Conservation (phyloP, 2,113 vertebrate genomes). For the Tylochromis polylepis region DNA sequence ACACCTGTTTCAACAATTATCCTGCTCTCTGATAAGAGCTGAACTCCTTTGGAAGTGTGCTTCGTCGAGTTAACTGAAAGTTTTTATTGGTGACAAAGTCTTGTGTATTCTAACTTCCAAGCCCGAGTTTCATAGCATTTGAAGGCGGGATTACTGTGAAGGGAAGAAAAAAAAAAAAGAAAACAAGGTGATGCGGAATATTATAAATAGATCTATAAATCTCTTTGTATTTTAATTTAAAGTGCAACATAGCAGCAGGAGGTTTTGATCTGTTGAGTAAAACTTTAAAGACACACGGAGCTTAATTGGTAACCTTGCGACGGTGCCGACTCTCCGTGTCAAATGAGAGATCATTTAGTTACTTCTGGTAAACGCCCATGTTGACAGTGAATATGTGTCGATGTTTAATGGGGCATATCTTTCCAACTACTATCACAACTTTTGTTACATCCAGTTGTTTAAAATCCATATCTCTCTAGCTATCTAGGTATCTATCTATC, state of each 20-base stretch:
- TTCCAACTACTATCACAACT: not conserved
- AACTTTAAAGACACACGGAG: constrained; percentile 13
- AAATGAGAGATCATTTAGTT: constrained; percentile 30
- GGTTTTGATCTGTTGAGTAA: constrained; percentile 27
- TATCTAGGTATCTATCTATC: not conserved
- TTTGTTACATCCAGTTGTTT: not conserved
- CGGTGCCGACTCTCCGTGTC: constrained; percentile 4
- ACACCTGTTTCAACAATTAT: constrained; percentile 75
- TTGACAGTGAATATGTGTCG: constrained; percentile 17
- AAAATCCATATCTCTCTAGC: not conserved
- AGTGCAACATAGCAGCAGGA: constrained; percentile 30
- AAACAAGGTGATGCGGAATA: constrained; percentile 26
- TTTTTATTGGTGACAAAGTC: constrained; percentile 61
- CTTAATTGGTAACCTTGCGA: constrained; percentile 57
- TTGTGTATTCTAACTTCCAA: constrained; percentile 63
- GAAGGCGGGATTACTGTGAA: constrained; percentile 37
- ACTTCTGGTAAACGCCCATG: constrained; percentile 30
- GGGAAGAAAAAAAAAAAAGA: not conserved
- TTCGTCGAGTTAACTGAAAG: constrained; percentile 60
- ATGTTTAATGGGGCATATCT: not conserved
- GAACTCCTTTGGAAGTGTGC: constrained; percentile 53
- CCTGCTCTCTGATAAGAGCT: constrained; percentile 60
- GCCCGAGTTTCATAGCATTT: constrained; percentile 49
- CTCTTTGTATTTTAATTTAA: constrained; percentile 64
- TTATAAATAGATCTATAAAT: constrained; percentile 63